Base-by-base conservation (phyloP, 2,888 invertebrate species). In the Parnassius apollo region DNA sequence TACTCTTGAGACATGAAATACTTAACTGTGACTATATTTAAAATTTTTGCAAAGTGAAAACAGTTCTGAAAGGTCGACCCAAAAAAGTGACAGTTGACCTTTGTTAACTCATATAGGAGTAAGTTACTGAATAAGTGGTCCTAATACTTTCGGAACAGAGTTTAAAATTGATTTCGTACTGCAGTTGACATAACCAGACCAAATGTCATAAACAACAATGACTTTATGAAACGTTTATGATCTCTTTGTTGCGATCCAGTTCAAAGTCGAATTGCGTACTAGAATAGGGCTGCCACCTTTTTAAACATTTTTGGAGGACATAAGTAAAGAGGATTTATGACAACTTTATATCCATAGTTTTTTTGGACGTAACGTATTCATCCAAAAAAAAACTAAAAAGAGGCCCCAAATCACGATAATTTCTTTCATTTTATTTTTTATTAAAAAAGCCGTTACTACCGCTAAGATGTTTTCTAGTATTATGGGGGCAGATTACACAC, bases 231-330 rank as follows among this genome's bases (percentile, higher is more conserved):
- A 67, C 55, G 61, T 63, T 65, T 66, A 61, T 42, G 48, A 62
- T 60, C 58, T 62, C 69, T 69, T 69, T 70, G 66, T 71, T 58
- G 54, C 48, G 48, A 71, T 68, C 63, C 65, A 61, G 68, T 68
- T 66, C 75, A 74, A 75, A 75, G 74, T 64, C 57, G 56, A 55
- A 62, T 69, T 70, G 66, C 66, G 68, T 68, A 64, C 35, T 35
- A 35, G 35, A 35, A 35, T 35, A 35, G 35, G 35, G 35, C 35
- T 35, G 35, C 35, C 35, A 35, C 7, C 35, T 0, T 35, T 35
- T 35, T 35, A 4, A 25, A 18, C 1, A 18, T 25, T 25, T 25
- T 25, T 25, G 25, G 3, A 25, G 35, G 35, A 7, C 35, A 7
- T 35, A 35, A 35, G 35, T 7, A 35, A 35, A 35, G 7, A 35